Conservation (phyloP, 2,797 vertebrate genomes). For the Oryzias sinensis region DNA sequence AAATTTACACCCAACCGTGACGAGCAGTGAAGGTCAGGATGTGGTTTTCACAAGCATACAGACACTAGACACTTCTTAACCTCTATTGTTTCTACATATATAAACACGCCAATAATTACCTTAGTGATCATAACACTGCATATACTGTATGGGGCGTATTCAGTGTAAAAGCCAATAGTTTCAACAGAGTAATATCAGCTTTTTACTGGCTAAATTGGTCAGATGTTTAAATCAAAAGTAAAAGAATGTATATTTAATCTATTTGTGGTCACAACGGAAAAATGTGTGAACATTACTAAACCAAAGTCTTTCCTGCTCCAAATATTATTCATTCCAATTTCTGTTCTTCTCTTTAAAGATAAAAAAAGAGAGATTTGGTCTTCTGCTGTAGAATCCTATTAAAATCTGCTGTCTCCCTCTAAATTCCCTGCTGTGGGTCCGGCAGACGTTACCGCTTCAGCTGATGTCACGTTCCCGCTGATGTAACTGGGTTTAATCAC, state of each 20-base stretch:
- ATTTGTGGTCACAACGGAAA: no score
- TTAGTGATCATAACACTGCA: conserved; percentile 32
- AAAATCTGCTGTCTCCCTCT: neutral
- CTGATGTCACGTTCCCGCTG: conserved; percentile 34
- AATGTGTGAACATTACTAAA: no score
- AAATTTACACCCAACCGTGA: conserved; percentile 62
- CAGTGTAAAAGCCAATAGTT: conserved; percentile 1
- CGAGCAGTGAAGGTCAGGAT: conserved; percentile 26
- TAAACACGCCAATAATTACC: conserved; percentile 43
- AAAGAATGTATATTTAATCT: no score
- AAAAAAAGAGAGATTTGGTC: conserved; percentile 3
- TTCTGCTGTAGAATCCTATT: neutral
- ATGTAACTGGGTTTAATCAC: conserved; percentile 56
- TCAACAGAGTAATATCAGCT: no score
- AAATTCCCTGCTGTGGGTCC: conserved; percentile 7
- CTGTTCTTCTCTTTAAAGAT: no score
- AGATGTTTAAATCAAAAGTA: no score
- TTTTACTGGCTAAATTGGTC: no score
- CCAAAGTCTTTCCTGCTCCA: no score
- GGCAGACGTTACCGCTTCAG: conserved; percentile 21
- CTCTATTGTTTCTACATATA: conserved; percentile 35
- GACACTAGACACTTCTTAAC: conserved; percentile 53
- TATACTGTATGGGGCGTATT: conserved; percentile 10
- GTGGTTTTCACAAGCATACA: conserved; percentile 38
- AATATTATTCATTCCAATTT: no score